These are phyloP conservation scores for Tiphia femorata DNA, from an alignment of 2,888 invertebrate genomes.

Conservation along the genomic window DNA sequence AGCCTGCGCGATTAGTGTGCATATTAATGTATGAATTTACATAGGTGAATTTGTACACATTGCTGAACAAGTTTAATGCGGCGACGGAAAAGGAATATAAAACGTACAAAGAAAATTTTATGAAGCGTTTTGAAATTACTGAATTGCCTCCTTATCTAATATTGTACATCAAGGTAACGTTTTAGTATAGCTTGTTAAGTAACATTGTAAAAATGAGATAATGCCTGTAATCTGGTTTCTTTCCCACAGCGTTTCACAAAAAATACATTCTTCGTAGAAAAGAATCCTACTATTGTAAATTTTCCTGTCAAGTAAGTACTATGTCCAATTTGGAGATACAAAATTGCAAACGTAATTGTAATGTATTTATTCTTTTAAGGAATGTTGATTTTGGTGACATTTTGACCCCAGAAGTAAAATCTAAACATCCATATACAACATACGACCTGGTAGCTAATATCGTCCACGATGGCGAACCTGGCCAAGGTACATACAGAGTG, in stretches of 20 bases:
- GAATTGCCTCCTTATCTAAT: constrained; percentile 94
- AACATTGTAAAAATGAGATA: background rate
- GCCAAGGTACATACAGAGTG: constrained; percentile 93
- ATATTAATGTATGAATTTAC: constrained; percentile 1
- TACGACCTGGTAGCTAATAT: constrained; percentile 99
- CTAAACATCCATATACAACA: constrained; percentile 82
- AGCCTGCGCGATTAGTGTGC: background rate
- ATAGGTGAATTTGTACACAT: constrained; percentile 91
- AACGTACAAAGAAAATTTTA: constrained; percentile 98
- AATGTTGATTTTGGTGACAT: constrained; percentile 98
- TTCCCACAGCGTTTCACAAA: constrained; percentile 96
- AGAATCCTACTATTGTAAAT: constrained; percentile 99
- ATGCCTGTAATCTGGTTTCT: no score
- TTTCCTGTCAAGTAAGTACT: constrained; percentile 95
- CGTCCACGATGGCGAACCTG: constrained; percentile 97
- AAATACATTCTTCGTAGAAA: constrained; percentile 98
- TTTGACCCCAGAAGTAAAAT: constrained; percentile 86
- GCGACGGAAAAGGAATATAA: constrained; percentile 97
- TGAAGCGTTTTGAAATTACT: constrained; percentile 97
- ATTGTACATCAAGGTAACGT: constrained; percentile 85
- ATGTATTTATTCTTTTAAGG: constrained; percentile 72
- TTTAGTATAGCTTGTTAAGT: background rate
- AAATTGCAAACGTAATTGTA: background rate
- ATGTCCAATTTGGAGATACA: constrained; percentile 9
- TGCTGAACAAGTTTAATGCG: constrained; percentile 97